These are phyloP conservation scores for Heterohyrax brucei DNA, from an alignment of 2,797 vertebrate species.

Conservation along the genomic window DNA sequence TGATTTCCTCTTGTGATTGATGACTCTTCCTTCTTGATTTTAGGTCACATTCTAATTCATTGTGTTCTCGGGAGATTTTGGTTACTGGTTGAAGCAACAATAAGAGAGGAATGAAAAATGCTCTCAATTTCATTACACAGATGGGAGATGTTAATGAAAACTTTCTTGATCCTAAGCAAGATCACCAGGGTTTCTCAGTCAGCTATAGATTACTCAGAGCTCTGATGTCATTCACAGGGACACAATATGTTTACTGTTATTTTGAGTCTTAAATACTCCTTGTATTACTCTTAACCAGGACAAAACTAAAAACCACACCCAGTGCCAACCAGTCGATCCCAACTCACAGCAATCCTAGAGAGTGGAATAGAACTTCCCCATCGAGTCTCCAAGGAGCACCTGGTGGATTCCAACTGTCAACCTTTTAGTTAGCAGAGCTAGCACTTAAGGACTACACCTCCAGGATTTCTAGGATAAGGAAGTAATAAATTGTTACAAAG, in stretches of 20 bases:
- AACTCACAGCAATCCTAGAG: too few species aligned
- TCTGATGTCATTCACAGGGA: constrained; percentile 16
- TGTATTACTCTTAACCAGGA: background rate
- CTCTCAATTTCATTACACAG: constrained; percentile 65
- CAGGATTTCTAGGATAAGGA: background rate
- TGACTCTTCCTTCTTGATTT: constrained; percentile 69
- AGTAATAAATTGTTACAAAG: constrained; percentile 9
- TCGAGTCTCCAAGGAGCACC: too few species aligned
- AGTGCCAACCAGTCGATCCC: too few species aligned
- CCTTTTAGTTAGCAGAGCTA: too few species aligned
- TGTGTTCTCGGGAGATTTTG: constrained; percentile 62
- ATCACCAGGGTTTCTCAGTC: constrained; percentile 23
- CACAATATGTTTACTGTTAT: constrained; percentile 57
- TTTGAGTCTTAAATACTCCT: constrained; percentile 56
- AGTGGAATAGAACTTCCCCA: too few species aligned
- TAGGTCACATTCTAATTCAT: constrained; percentile 70
- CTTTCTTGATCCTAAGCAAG: constrained; percentile 64
- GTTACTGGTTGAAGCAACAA: constrained; percentile 64
- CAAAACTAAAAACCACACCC: too few species aligned
- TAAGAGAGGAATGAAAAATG: constrained; percentile 62
- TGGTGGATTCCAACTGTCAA: too few species aligned
- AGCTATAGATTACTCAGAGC: constrained; percentile 54
- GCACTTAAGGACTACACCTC: too few species aligned
- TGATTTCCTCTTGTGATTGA: constrained; percentile 68
- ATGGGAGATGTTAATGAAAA: constrained; percentile 74